Evolutionary conservation across 2,888 invertebrate genomes (phyloP).

Genomic region (Tricholauxania praeusta): DNA sequence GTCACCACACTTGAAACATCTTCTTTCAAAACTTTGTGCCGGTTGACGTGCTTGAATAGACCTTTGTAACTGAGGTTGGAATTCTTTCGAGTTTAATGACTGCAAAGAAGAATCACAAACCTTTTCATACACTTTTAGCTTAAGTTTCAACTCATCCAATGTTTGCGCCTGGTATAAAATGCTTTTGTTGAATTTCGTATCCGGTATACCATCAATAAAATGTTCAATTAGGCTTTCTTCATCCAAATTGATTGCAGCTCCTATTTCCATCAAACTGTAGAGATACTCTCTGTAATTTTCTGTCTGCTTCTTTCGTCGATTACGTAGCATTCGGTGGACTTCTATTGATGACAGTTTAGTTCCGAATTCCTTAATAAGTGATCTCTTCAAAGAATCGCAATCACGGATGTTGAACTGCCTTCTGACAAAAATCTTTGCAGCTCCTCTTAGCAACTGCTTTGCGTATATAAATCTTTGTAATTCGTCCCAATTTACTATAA

Average conservation of each 20-base stretch:
- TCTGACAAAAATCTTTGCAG: conserved; percentile 28
- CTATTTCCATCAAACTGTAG: conserved; percentile 13
- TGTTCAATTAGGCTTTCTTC: conserved; percentile 25
- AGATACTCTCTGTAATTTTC: conserved; percentile 7
- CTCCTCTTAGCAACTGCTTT: conserved; percentile 26
- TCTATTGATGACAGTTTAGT: conserved; percentile 18
- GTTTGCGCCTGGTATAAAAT: conserved; percentile 16
- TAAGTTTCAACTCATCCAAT: not conserved
- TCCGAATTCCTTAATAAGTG: conserved; percentile 30
- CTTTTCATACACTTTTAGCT: conserved; percentile 17
- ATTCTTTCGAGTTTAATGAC: not conserved
- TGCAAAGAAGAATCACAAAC: not conserved
- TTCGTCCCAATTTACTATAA: conserved; percentile 22
- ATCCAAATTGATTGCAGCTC: conserved; percentile 10
- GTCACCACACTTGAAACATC: too few relatives aligned
- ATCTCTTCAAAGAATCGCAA: conserved; percentile 26
- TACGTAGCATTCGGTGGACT: conserved; percentile 21
- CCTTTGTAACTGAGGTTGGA: not conserved
- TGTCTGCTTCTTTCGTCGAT: not conserved
- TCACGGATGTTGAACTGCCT: conserved; percentile 16
- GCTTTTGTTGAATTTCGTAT: conserved; percentile 19
- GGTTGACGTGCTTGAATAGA: too few relatives aligned
- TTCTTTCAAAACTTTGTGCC: too few relatives aligned
- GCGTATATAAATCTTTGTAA: conserved; percentile 27
- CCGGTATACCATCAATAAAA: conserved; percentile 26